These are phyloP conservation scores for Apoda limacodes DNA, from an alignment of 2,888 invertebrate species.

Conservation along the genomic window DNA sequence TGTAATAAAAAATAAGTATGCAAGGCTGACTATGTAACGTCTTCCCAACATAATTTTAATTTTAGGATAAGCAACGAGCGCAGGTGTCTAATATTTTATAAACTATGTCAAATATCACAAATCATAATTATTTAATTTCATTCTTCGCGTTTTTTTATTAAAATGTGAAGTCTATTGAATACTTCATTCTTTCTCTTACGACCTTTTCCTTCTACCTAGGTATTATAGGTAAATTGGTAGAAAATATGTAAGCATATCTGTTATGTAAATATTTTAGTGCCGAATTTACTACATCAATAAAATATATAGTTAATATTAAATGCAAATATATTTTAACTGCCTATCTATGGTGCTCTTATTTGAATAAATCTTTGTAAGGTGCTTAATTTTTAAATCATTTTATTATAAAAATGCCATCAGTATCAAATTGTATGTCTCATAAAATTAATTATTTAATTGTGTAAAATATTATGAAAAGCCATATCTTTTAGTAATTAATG, in stretches of 20 bases:
- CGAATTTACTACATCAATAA: conserved; percentile 15
- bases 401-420: no score
- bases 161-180: conserved; percentile 23
- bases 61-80: no score
- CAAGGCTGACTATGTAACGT: conserved; percentile 22
- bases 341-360: conserved; percentile 25
- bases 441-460: no score
- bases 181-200: conserved; percentile 11
- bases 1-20: conserved; percentile 8
- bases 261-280: conserved; percentile 18
- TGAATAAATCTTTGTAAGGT: no score
- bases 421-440: no score
- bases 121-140: conserved; percentile 9
- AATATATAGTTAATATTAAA: conserved; percentile 5
- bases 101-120: conserved; percentile 7
- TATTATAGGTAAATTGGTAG: no score
- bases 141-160: conserved; percentile 23
- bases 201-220: no score
- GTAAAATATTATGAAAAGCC: no score
- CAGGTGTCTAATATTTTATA: conserved; percentile 12
- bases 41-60: conserved; percentile 25
- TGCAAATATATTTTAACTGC: conserved; percentile 22
- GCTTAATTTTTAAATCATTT: no score
- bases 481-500: no score
- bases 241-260: no score